Percentiles rank a stretch among this genome's conserved stretches.
phyloP scores from a whole-genome alignment of 2,888 invertebrate species.

The Chloroclystis v-ata region DNA sequence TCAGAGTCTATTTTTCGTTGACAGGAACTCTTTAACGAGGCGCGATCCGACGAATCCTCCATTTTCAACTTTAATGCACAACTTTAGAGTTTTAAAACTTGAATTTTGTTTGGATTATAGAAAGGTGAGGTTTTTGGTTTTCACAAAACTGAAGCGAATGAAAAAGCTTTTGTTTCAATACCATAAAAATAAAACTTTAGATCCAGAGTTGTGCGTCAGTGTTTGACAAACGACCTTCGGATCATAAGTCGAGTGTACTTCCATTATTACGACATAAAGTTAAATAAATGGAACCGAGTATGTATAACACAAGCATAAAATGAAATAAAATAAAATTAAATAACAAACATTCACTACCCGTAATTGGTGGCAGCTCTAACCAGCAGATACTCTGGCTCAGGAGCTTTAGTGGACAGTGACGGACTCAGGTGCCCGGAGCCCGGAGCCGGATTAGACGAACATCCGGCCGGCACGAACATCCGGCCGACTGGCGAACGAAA shows the following conservation, averaged over 20 bases:
- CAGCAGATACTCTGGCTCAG: slow-evolving; percentile 26
- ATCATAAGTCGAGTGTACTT: too few relatives aligned
- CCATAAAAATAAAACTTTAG: too few relatives aligned
- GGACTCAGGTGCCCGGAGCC: slow-evolving; percentile 38
- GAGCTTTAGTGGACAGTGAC: slow-evolving; percentile 53
- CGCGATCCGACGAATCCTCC: slow-evolving; percentile 3
- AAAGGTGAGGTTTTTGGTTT: slow-evolving; percentile 3
- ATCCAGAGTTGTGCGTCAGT: too few relatives aligned
- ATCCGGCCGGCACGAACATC: too few relatives aligned
- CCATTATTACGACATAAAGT: background rate
- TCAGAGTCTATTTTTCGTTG: too few relatives aligned
- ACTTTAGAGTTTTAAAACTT: slow-evolving; percentile 14
- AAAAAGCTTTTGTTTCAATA: background rate
- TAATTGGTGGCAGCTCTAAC: slow-evolving; percentile 8
- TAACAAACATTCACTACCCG: too few relatives aligned
- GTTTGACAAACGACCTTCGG: too few relatives aligned
- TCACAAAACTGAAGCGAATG: slow-evolving; percentile 1
- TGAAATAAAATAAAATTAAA: too few relatives aligned
- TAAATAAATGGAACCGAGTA: too few relatives aligned
- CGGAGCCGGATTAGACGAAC: slow-evolving; percentile 23
- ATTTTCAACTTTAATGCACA: slow-evolving; percentile 14
- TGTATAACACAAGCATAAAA: too few relatives aligned
- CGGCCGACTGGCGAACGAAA: background rate
- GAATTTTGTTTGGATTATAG: slow-evolving; percentile 11
- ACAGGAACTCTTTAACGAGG: slow-evolving; percentile 15